Conservation (phyloP, 2,113 vertebrate species). For the Strix uralensis region DNA sequence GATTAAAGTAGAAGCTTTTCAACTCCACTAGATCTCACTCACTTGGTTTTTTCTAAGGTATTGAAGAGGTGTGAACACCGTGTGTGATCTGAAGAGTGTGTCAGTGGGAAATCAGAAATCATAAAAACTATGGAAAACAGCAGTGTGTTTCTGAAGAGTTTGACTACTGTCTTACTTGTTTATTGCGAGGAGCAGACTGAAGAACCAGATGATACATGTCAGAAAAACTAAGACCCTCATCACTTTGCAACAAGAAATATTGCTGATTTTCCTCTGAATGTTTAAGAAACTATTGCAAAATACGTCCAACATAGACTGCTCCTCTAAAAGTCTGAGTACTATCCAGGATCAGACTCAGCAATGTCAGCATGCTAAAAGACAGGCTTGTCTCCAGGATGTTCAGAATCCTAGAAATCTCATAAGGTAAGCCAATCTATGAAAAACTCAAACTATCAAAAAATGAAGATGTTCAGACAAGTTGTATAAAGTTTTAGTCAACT, state of each 20-base stretch:
- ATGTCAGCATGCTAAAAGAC: not conserved
- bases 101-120: conserved; percentile 4
- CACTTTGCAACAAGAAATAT: not conserved
- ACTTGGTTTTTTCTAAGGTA: not conserved
- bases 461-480: not conserved
- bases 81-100: not conserved
- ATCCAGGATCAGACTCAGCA: not conserved
- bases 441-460: not conserved
- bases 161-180: not conserved
- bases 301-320: not conserved
- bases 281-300: conserved; percentile 10
- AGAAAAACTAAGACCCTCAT: not conserved
- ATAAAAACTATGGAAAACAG: not conserved
- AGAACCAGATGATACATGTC: not conserved
- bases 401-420: not conserved
- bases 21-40: not conserved
- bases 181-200: not conserved
- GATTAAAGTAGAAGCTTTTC: not conserved
- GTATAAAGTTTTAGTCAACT: not conserved
- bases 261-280: not conserved
- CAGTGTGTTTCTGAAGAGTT: not conserved
- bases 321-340: not conserved
- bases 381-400: not conserved
- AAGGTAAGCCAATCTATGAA: not conserved
- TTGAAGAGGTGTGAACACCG: not conserved